Base-by-base conservation (phyloP, 2,113 vertebrate species). In the Chloropsis hardwickii region DNA sequence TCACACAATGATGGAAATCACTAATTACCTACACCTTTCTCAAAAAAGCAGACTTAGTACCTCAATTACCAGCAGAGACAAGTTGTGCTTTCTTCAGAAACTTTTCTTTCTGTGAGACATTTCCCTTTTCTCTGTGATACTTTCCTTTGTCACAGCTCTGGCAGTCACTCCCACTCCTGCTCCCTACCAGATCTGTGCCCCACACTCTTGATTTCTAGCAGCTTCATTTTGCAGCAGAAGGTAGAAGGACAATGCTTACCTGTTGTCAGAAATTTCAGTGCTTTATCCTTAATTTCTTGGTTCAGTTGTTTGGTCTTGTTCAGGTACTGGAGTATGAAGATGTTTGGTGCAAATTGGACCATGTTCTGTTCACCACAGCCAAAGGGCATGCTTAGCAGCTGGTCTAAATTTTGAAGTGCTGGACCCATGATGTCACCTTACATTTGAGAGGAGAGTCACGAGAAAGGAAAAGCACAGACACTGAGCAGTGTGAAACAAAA, bases 321-420 rank as follows among this genome's bases (percentile, higher is more conserved):
- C 96, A 99, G 96, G 93, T 98, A 99, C 70, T 98, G 97, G n/a
- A 98, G 97, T 84, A 98, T 95, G 69, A 98, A 99, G 97, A 99
- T 98, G 80, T 99, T 99, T 21, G 99, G 98, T 19, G 98, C 98
- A 33, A 99, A 98, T 31, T 76, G 84, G 77, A 99, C 48, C 98
- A 99, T 99, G 95, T 99, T 99, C 96, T 99, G 99, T 81, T 99
- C 98, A 6, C 98, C 98, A 19, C 98, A 99, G 69, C 98, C 98
- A 14, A 97, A 97, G 4, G 98, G 98, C 97, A 98, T 97, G 45
- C 87, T 51, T 40, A 98, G 97, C n/a, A 98, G 98, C 27, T 27
- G 66, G 73, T 98, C 97, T 51, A 98, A 92, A 89, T 99, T 98
- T 94, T 98, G 88, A 77, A 98, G 97, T 58, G 98, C 98, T 40